These are phyloP conservation scores for Antheraea assamensis DNA, from an alignment of 2,888 invertebrate genomes.

Conservation along the genomic window DNA sequence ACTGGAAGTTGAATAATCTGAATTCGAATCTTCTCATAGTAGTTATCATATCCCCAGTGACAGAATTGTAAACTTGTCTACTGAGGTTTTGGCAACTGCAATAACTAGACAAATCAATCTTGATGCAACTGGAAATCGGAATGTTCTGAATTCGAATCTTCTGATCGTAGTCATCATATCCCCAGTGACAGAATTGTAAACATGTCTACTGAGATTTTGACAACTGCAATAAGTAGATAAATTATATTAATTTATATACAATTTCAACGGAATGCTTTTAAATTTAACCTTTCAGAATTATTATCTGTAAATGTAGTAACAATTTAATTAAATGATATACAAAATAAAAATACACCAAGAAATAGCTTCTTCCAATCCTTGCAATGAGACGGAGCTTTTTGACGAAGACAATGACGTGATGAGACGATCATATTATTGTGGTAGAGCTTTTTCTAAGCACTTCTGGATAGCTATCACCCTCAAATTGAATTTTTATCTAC, in stretches of 20 bases:
- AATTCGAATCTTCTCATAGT: neutral
- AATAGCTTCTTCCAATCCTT: too few relatives aligned
- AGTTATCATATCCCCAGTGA: conserved; percentile 32
- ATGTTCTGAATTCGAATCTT: too few relatives aligned
- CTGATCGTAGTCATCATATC: conserved; percentile 30
- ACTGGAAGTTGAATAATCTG: neutral
- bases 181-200: conserved; percentile 40
- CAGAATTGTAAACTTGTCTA: conserved; percentile 29
- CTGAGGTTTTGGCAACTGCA: conserved; percentile 25
- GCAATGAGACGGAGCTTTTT: too few relatives aligned
- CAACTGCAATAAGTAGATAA: conserved; percentile 24
- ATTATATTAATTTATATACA: neutral
- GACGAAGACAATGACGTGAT: too few relatives aligned
- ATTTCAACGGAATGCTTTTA: neutral
- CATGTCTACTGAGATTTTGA: conserved; percentile 32
- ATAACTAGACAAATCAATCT: neutral
- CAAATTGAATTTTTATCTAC: too few relatives aligned
- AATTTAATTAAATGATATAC: too few relatives aligned
- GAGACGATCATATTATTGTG: too few relatives aligned
- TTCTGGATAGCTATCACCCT: too few relatives aligned
- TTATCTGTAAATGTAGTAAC: too few relatives aligned
- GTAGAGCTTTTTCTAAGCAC: too few relatives aligned
- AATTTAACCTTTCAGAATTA: too few relatives aligned
- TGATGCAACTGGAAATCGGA: neutral
- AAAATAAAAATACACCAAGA: too few relatives aligned